These are phyloP conservation scores for Sarcophilus harrisii DNA, from an alignment of 2,797 vertebrate genomes.

Conservation along the genomic window DNA sequence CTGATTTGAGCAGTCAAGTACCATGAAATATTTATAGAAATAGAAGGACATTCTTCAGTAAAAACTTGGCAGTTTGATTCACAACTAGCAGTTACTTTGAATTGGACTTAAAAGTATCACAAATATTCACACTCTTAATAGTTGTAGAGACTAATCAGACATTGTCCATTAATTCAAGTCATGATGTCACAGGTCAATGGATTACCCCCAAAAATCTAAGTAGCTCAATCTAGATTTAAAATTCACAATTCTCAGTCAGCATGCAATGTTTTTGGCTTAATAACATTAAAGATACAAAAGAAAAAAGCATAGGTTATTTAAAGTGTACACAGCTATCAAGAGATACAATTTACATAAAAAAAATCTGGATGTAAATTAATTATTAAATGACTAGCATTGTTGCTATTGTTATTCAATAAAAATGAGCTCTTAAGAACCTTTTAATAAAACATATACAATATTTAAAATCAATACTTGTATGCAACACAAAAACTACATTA, in stretches of 20 bases:
- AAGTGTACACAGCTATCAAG: conserved; percentile 19
- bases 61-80: not conserved
- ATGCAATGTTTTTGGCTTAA: not conserved
- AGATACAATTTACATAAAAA: conserved; percentile 10
- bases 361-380: conserved; percentile 2
- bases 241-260: not conserved
- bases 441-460: conserved; percentile 2
- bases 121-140: not conserved
- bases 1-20: not conserved
- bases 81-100: not conserved
- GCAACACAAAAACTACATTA: conserved; percentile 39
- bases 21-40: not conserved
- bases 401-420: conserved; percentile 27
- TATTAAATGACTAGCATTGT: conserved; percentile 15
- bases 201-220: not conserved
- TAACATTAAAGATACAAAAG: not conserved
- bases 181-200: not conserved
- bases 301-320: not conserved
- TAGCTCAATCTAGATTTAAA: not conserved
- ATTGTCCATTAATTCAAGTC: not conserved
- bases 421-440: conserved; percentile 38
- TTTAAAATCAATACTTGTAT: conserved; percentile 34
- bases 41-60: not conserved
- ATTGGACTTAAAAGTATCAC: conserved; percentile 17
- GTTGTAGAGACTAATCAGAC: not conserved